phyloP scores from a whole-genome alignment of 2,888 invertebrate species.

The Gonocerus acuteangulatus region DNA sequence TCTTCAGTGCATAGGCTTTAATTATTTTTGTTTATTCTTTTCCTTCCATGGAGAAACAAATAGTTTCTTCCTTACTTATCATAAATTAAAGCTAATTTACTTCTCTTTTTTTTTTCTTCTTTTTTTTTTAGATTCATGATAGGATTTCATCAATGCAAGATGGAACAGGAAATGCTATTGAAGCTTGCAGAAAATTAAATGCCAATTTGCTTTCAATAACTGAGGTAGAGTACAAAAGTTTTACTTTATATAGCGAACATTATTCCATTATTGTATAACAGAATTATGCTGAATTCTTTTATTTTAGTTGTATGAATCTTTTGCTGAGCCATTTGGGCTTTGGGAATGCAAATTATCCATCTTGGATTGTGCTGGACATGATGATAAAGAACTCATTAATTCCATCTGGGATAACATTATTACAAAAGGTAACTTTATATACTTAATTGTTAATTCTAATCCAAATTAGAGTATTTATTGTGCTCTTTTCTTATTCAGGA shows the following conservation, averaged over 20 bases:
- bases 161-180: slow-evolving; percentile 42
- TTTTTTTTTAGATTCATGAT: slow-evolving; percentile 51
- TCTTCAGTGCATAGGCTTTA: too few relatives aligned
- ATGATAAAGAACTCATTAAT: slow-evolving; percentile 78
- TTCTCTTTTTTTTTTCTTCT: not conserved
- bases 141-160: slow-evolving; percentile 51
- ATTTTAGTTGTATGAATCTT: slow-evolving; percentile 73
- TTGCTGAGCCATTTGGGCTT: slow-evolving; percentile 80
- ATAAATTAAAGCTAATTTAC: too few relatives aligned
- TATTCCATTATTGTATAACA: not conserved
- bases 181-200: slow-evolving; percentile 66
- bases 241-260: not conserved
- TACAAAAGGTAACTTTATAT: slow-evolving; percentile 43
- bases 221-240: slow-evolving; percentile 54
- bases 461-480: too few relatives aligned
- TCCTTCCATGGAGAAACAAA: too few relatives aligned
- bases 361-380: slow-evolving; percentile 87
- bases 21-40: too few relatives aligned
- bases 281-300: not conserved
- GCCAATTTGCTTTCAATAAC: slow-evolving; percentile 78
- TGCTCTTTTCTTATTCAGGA: too few relatives aligned
- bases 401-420: slow-evolving; percentile 86
- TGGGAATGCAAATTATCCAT: slow-evolving; percentile 93
- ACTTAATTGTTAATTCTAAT: too few relatives aligned
- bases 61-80: too few relatives aligned